These are phyloP conservation scores for Bombylius major DNA, from an alignment of 2,888 invertebrate genomes.

Conservation along the genomic window DNA sequence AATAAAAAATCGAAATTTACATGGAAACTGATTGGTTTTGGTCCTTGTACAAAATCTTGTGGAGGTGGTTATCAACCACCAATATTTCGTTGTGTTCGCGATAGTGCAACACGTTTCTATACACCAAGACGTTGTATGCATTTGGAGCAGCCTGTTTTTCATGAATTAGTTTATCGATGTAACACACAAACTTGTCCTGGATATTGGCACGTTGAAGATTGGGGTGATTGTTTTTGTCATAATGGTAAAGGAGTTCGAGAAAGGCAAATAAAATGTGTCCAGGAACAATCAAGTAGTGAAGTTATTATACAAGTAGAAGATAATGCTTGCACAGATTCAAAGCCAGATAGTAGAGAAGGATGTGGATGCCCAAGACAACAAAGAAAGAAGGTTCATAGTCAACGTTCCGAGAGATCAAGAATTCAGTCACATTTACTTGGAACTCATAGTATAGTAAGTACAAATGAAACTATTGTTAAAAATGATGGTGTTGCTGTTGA, in stretches of 20 bases:
- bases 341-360: slow-evolving; percentile 35
- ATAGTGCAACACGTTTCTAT: slow-evolving; percentile 48
- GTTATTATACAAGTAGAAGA: slow-evolving; percentile 41
- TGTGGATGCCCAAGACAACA: slow-evolving; percentile 32
- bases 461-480: neutral
- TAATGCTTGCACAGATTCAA: slow-evolving; percentile 43
- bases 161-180: slow-evolving; percentile 49
- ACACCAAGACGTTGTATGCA: slow-evolving; percentile 52
- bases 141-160: slow-evolving; percentile 44
- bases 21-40: slow-evolving; percentile 67
- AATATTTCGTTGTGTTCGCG: slow-evolving; percentile 46
- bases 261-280: slow-evolving; percentile 55
- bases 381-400: slow-evolving; percentile 18
- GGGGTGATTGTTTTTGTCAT: slow-evolving; percentile 68
- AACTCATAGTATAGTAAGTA: neutral
- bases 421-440: neutral
- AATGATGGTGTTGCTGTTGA: neutral
- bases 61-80: slow-evolving; percentile 43
- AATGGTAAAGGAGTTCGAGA: slow-evolving; percentile 49
- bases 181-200: slow-evolving; percentile 67
- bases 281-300: slow-evolving; percentile 27
- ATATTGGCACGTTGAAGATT: slow-evolving; percentile 61
- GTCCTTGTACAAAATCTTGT: slow-evolving; percentile 67
- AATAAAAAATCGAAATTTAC: slow-evolving; percentile 39
- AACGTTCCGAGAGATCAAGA: slow-evolving; percentile 14